Evolutionary conservation across 2,888 invertebrate species (phyloP), one percentile per base, ranked within the genome.

Genomic region (Eudasyphora cyanicolor): DNA sequence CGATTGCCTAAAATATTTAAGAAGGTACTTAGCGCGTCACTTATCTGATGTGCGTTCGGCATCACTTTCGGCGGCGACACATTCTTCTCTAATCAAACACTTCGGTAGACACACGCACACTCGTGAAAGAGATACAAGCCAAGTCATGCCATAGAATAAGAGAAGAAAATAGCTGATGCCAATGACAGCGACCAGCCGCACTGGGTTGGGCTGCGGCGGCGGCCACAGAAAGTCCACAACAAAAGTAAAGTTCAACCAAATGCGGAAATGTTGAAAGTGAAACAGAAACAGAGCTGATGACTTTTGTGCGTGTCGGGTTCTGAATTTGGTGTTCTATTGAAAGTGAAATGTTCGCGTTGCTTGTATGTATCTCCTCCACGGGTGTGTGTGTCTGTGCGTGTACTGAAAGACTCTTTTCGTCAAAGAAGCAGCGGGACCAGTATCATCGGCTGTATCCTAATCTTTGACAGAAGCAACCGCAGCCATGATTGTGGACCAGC

Each of bases 261-360:
- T 84, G 84, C 84, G 84, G 84, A 84, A 84, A 84, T 81, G 81
- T 76, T 84, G 67, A 81, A 76, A 76, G 77, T 38, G 71, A 54
- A 54, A 49, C 42, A 60, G 29, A 60, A 60, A 27, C 17, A 51
- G 42, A 42, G 64, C 57, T 79, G 78, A 80, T 84, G 80, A 78
- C 80, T 81, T 77, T 81, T 81, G 75, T 81, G 80, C 84, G 80
- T 81, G 84, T 77, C n/a, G n/a, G n/a, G n/a, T n/a, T n/a, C n/a
- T n/a, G n/a, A n/a, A n/a, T n/a, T n/a, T n/a, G n/a, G n/a, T 69
- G 54, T 74, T 75, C 35, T 64, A 49, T 64, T 27, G 27, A 29
- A 62, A 62, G 42, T 64, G 64, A 73, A 60, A 54, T 49, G 67
- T 42, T 38, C 42, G 42, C 19, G n/a, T n/a, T n/a, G n/a, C n/a